Conservation (phyloP, 2,888 invertebrate species). For the Hirtodrosophila trivittata region DNA sequence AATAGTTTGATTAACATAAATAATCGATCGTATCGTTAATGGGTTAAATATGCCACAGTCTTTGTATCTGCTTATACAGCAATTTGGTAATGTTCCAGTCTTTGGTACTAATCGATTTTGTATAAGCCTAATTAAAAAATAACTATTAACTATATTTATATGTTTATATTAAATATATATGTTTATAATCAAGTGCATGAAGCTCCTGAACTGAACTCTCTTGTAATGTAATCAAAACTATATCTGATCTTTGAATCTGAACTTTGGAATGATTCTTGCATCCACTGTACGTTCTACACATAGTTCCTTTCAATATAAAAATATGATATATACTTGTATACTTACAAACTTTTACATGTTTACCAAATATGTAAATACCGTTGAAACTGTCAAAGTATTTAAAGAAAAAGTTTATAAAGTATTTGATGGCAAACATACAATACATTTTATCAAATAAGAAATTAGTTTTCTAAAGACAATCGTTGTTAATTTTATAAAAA, state of each 20-base stretch:
- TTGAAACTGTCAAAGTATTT: slow-evolving; percentile 20
- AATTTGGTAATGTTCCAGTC: slow-evolving; percentile 7
- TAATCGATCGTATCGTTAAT: slow-evolving; percentile 18
- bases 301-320: slow-evolving; percentile 65
- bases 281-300: slow-evolving; percentile 41
- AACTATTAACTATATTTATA: slow-evolving; percentile 12
- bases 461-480: slow-evolving; percentile 81
- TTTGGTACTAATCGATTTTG: slow-evolving; percentile 27
- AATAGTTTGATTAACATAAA: too few species aligned
- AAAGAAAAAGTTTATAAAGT: slow-evolving; percentile 14
- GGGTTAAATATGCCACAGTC: slow-evolving; percentile 8
- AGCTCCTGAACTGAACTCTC: slow-evolving; percentile 47
- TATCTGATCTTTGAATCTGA: slow-evolving; percentile 30
- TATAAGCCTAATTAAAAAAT: slow-evolving; percentile 19
- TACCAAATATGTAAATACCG: slow-evolving; percentile 38
- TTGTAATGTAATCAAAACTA: slow-evolving; percentile 22
- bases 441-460: slow-evolving; percentile 45
- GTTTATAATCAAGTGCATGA: slow-evolving; percentile 30
- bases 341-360: too few species aligned
- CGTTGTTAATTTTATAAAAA: slow-evolving; percentile 73
- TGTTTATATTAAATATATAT: slow-evolving; percentile 13
- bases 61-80: slow-evolving; percentile 26
- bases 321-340: slow-evolving; percentile 16
- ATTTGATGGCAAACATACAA: slow-evolving; percentile 28
- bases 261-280: slow-evolving; percentile 39